Evolutionary conservation across 2,888 invertebrate species (phyloP).

Genomic region (Polydrusus cervinus): DNA sequence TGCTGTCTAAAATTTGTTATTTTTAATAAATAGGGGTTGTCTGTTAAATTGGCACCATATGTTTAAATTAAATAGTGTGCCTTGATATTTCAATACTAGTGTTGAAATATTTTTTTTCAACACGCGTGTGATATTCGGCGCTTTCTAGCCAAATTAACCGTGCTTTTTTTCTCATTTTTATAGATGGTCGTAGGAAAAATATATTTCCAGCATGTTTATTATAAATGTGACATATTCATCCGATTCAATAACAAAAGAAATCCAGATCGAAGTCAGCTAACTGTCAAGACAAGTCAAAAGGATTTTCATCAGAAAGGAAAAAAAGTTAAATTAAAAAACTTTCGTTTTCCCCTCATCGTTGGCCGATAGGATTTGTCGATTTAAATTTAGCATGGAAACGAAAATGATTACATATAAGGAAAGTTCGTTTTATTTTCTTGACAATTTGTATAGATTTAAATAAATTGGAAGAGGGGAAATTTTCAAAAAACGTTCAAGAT

Average conservation of each 20-base stretch:
- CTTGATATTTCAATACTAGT: too few species aligned
- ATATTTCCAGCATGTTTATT: background rate
- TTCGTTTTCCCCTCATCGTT: constrained; percentile 12
- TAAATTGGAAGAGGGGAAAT: background rate
- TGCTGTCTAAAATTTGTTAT: too few species aligned
- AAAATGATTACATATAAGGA: background rate
- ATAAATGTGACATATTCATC: background rate
- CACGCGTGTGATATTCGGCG: too few species aligned
- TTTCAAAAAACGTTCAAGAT: too few species aligned
- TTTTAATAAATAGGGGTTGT: too few species aligned
- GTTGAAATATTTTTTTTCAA: too few species aligned
- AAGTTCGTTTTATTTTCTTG: background rate
- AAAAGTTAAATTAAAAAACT: constrained; percentile 34
- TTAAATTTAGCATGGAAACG: constrained; percentile 20
- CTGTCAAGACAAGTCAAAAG: constrained; percentile 14
- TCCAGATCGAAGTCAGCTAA: background rate
- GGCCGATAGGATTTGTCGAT: constrained; percentile 30
- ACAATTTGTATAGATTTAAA: background rate
- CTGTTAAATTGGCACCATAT: too few species aligned
- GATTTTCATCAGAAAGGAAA: constrained; percentile 23
- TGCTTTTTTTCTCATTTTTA: too few species aligned
- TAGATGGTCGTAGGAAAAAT: too few species aligned
- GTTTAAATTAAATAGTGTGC: too few species aligned
- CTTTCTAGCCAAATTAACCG: too few species aligned
- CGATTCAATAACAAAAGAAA: background rate